phyloP scores from a whole-genome alignment of 1,140 invertebrate species.

The Sarcophaga bullata region DNA sequence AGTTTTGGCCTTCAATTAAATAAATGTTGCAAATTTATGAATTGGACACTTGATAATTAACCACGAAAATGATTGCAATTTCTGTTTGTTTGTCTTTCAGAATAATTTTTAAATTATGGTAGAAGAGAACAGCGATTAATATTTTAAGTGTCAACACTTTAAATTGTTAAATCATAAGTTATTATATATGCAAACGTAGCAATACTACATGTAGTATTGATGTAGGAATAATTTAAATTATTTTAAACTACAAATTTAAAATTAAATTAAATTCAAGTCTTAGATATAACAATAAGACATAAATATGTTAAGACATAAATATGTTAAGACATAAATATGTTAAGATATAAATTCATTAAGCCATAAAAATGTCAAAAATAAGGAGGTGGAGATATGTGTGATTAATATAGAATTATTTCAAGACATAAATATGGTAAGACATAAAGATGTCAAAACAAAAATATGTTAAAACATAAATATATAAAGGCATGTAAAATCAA shows the following conservation, averaged over 20 bases:
- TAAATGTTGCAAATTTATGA: slow-evolving; percentile 11
- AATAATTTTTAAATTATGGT: neutral
- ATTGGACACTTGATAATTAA: slow-evolving; percentile 15
- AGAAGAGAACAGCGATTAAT: neutral
- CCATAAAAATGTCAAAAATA: neutral
- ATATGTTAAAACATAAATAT: no score
- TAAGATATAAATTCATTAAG: neutral
- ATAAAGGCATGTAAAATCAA: no score
- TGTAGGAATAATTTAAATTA: neutral
- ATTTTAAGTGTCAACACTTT: neutral
- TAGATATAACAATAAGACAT: neutral
- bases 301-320: neutral
- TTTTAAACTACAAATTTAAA: no score
- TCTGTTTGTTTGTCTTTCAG: neutral
- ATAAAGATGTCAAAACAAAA: neutral
- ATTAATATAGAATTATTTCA: neutral
- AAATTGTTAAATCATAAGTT: neutral
- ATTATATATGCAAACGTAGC: no score
- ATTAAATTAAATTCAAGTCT: no score
- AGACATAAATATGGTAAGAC: neutral
- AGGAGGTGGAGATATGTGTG: neutral
- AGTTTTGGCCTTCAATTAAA: neutral
- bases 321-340: neutral
- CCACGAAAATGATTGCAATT: neutral
- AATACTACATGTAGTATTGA: no score